A percentile compares a stretch with the other conserved stretches of the same genome.
Evolutionary conservation across 2,888 invertebrate genomes (phyloP).

Genomic region (Gibbula magus): DNA sequence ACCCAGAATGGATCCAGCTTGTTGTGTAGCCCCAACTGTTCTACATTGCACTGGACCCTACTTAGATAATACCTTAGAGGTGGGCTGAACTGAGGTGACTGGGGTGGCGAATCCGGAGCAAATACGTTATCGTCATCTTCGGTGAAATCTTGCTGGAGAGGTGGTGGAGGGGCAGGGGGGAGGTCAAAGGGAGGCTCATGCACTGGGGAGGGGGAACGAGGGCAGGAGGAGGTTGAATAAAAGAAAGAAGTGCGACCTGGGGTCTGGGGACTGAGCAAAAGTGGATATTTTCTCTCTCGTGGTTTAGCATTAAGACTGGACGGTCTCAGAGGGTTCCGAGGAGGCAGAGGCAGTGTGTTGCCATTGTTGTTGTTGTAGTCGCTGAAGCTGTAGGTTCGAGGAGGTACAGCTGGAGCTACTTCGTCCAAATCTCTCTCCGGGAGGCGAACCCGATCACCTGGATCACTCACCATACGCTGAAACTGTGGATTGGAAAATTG

Average conservation of each 20-base stretch:
- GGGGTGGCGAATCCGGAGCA: slow-evolving; percentile 35
- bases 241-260: slow-evolving; percentile 19
- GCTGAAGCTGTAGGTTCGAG: slow-evolving; percentile 58
- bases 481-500: slow-evolving; percentile 40
- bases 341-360: slow-evolving; percentile 85
- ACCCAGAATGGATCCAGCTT: slow-evolving; percentile 70
- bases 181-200: slow-evolving; percentile 52
- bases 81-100: background rate
- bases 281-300: slow-evolving; percentile 86
- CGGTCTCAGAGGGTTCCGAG: slow-evolving; percentile 82
- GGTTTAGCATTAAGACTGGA: slow-evolving; percentile 80
- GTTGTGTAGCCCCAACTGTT: slow-evolving; percentile 68
- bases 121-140: slow-evolving; percentile 58
- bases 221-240: slow-evolving; percentile 29
- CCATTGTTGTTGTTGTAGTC: slow-evolving; percentile 37
- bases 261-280: slow-evolving; percentile 77
- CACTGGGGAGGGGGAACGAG: slow-evolving; percentile 37
- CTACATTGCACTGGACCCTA: slow-evolving; percentile 62
- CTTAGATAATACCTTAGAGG: slow-evolving; percentile 46
- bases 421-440: background rate
- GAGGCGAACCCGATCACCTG: background rate
- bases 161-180: slow-evolving; percentile 56
- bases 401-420: slow-evolving; percentile 53
- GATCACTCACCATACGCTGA: slow-evolving; percentile 15
- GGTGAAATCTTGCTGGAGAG: slow-evolving; percentile 37